Evolutionary conservation across 2,888 invertebrate species (phyloP).

Genomic region (Drosophila putrida): DNA sequence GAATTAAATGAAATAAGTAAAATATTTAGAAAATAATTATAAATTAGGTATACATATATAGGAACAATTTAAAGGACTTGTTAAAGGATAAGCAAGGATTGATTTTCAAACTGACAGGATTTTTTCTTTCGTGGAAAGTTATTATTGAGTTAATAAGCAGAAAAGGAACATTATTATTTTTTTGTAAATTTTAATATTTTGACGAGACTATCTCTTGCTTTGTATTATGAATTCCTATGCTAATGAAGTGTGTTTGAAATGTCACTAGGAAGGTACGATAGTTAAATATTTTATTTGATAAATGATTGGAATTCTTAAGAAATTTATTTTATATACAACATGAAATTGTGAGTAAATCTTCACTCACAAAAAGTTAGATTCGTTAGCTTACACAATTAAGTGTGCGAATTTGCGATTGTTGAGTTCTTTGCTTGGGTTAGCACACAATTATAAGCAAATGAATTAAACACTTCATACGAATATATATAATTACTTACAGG

Average conservation of each 20-base stretch:
- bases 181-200: constrained; percentile 50
- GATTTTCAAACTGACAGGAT: constrained; percentile 22
- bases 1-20: constrained; percentile 44
- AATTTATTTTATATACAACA: constrained; percentile 36
- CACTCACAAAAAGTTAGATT: constrained; percentile 43
- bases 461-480: constrained; percentile 39
- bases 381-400: constrained; percentile 67
- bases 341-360: constrained; percentile 20
- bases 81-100: constrained; percentile 22
- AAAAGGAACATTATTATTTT: constrained; percentile 1
- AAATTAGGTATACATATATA: constrained; percentile 8
- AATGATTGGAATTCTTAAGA: constrained; percentile 9
- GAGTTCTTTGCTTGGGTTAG: constrained; percentile 61
- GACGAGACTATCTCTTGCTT: constrained; percentile 71
- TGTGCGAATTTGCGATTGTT: constrained; percentile 28
- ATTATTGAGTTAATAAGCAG: constrained; percentile 12
- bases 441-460: constrained; percentile 48
- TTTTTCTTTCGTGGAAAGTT: background rate
- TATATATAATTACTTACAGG: constrained; percentile 75
- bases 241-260: constrained; percentile 37
- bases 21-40: constrained; percentile 9
- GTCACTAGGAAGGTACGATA: constrained; percentile 2
- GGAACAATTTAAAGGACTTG: constrained; percentile 21
- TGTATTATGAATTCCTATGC: constrained; percentile 30
- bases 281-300: constrained; percentile 1